Base-by-base conservation (phyloP, 2,113 vertebrate genomes). In the Pelodiscus sinensis region DNA sequence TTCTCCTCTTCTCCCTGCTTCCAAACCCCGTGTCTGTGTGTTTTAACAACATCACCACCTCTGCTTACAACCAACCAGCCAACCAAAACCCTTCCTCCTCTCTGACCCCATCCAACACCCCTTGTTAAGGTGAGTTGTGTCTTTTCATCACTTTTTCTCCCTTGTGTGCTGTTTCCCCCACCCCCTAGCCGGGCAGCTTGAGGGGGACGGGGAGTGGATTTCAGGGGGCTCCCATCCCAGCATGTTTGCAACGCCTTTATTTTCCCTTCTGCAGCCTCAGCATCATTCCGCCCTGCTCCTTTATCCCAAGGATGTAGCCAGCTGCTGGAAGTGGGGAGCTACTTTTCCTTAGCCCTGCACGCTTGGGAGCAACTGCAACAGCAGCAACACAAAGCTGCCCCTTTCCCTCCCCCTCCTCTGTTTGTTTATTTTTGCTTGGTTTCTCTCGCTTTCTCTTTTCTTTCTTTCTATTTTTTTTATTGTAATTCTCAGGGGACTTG, bases 91-190 rank as follows among this genome's bases (percentile, higher is more conserved):
- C 96, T 96, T 95, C 90, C 96, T 96, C 94, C 95, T 97, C 94
- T 97, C 94, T 97, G 97, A 97, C 94, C 96, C 96, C 96, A 96
- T 95, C 96, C 96, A 96, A 95, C 97, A 96, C 96, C 96, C 96
- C 97, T 94, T 96, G 96, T 96, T 91, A 96, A 97, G 97, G 97
- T 98, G 97, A 98, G 97, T 97, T 96, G 92, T 96, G 96, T 96
- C 96, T 97, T 97, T 97, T 95, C 97, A 96, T 95, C 97, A 97
- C 97, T 97, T 98, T 93, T 81, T 77, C 84, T 92, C 93, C 94
- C 91, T 93, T 92, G 90, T 97, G 95, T 97, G 90, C 86, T 93
- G 55, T 57, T 60, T 73, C 80, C 2, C 1, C 57, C 58, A 79
- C 7, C 27, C 62, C 18, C 78, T 31, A 68, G 56, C 77, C 87